A percentile compares a stretch with the other conserved stretches of the same genome.
Conservation (phyloP, 2,797 vertebrate species). For the Crypturellus tataupa region DNA sequence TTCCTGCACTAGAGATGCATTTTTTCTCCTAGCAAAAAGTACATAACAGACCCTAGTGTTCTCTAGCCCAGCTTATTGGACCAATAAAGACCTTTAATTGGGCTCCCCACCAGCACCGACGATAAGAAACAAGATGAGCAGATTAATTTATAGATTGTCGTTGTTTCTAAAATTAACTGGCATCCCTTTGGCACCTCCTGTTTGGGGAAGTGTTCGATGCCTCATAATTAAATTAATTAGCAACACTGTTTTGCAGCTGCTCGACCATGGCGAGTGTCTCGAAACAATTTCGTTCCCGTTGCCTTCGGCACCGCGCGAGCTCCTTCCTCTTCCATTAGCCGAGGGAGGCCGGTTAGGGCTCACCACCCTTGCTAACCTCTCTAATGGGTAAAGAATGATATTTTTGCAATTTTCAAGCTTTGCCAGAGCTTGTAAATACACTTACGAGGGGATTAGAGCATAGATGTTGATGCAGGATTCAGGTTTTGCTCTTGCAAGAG, state of each 20-base stretch:
- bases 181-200: conserved; percentile 37
- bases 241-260: conserved; percentile 3
- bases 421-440: background rate
- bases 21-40: background rate
- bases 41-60: background rate
- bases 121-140: background rate
- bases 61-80: background rate
- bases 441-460: background rate
- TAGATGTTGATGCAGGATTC: too few relatives aligned
- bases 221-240: conserved; percentile 57
- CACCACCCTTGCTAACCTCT: background rate
- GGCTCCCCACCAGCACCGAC: background rate
- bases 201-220: background rate
- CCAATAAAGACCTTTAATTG: background rate
- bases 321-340: background rate
- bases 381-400: background rate
- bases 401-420: background rate
- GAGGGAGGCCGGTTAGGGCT: background rate
- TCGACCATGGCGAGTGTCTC: background rate
- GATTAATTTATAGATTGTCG: background rate
- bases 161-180: conserved; percentile 12
- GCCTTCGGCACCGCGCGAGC: background rate
- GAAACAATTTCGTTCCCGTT: background rate
- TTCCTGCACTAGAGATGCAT: background rate
- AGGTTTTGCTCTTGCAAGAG: too few relatives aligned